Evolutionary conservation across 1,140 invertebrate genomes (phyloP), one percentile per base, ranked within the genome.

Genomic region (Liolophura sinensis): DNA sequence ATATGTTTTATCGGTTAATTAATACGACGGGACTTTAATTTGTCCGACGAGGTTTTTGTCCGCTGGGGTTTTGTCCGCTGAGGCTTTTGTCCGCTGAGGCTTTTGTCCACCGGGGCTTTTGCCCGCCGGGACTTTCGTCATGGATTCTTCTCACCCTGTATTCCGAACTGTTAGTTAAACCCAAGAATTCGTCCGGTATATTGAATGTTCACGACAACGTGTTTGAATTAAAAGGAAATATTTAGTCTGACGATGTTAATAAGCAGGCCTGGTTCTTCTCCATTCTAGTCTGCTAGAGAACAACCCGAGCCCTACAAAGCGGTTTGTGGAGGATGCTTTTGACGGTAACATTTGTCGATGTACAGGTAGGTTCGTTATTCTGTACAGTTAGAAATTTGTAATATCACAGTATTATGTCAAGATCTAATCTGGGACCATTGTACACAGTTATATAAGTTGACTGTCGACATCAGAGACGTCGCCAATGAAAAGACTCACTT

Each of bases 261-360:
- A 24, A 27, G 7, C 22, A 52, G 18, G 40, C 54, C n/a, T 62
- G 25, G 57, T 60, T 16, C 50, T 49, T 62, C 18, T 68, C 1
- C 60, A 16, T 49, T 67, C n/a, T 65, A 82, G 78, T 24, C 62
- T 80, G 16, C 59, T 83, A 31, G 62, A 75, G 54, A 67, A 76
- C 52, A 72, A 70, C 52, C 68, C 71, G 18, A 58, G 62, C 31
- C 77, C 78, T 1, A 73, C 71, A 9, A 74, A 73, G 66, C 40
- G 78, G 49, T 62, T 76, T 58, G 73, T 82, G 16, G 80, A 82
- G 64, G 76, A 79, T 67, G 71, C 73, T 0, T 78, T 75, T 69
- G 79, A 82, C 70, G 70, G 74, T 49, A 80, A 81, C 25, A 76
- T 82, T 16, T 82, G 82, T 62, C 57, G 82, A 57, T 84, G 81